Base-by-base conservation (phyloP, 2,113 vertebrate genomes). In the Xenus cinereus region DNA sequence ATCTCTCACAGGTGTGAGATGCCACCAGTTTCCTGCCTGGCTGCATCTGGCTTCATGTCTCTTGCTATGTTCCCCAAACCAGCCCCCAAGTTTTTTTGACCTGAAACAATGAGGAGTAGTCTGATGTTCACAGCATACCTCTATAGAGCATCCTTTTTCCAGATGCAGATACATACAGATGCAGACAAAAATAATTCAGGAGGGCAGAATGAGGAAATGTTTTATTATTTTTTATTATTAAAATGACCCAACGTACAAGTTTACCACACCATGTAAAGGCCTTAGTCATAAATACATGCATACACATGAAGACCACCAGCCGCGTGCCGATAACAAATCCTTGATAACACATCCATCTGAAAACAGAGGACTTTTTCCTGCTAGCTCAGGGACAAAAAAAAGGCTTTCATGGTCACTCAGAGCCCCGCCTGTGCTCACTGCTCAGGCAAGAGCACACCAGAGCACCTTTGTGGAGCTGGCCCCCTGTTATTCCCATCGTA, bases 401-500 rank as follows among this genome's bases (percentile, higher is more conserved):
- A 75, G 4, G 4, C 15, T 63, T 76, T 48, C 7, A 32, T n/a
- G 57, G 59, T 4, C 79, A 59, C 23, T 11, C 7, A 59, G n/a
- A 81, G 48, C 13, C 16, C 22, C 50, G 59, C 21, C 43, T 53
- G 7, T 68, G n/a, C 43, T 77, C 18, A 1, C 17, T 74, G 67
- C 53, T 39, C 48, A n/a, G 39, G 41, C 35, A 56, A 57, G 30
- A 0, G 6, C 3, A 0, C 15, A 39, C 28, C 62, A 39, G 46
- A 50, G 35, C 57, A 30, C 21, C 23, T 48, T 8, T 33, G 23
- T 8, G 37, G 46, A 53, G 17, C 28, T 33, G 45, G 41, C 7
- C 0, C 56, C 1, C 0, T 45, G 28, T 28, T 82, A 46, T 12
- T 87, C 59, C 24, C 45, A 17, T 39, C 14, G 2, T 2, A 64